Percentiles rank a stretch among this genome's conserved stretches.
These are phyloP conservation scores for Brachionus rotundiformis DNA, from an alignment of 1,140 invertebrate species.

Conservation along the genomic window DNA sequence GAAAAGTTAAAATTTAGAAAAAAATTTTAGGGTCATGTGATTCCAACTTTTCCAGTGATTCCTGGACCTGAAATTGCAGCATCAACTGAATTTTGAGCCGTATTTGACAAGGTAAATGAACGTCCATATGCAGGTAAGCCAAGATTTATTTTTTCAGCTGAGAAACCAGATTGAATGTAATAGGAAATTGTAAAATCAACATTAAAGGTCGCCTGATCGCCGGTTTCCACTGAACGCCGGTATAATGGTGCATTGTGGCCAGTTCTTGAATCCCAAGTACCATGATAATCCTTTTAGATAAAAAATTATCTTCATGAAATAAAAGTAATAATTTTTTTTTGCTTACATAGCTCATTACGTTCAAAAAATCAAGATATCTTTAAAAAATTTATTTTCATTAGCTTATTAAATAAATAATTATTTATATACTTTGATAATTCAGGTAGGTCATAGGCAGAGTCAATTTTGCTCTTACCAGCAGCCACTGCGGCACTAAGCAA, in stretches of 20 bases:
- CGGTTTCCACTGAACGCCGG: constrained; percentile 31
- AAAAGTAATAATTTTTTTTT: constrained; percentile 82
- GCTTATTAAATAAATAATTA: too few species aligned
- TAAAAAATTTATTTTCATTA: too few species aligned
- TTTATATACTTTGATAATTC: constrained; percentile 72
- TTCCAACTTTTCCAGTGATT: constrained; percentile 69
- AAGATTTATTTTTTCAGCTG: constrained; percentile 76
- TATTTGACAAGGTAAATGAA: constrained; percentile 75
- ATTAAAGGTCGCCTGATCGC: constrained; percentile 43
- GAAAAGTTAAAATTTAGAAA: background rate
- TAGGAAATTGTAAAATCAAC: constrained; percentile 58
- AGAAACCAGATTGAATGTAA: constrained; percentile 81
- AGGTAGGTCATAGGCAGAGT: constrained; percentile 73
- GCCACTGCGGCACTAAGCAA: constrained; percentile 55
- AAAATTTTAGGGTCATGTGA: background rate
- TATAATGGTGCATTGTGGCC: constrained; percentile 42
- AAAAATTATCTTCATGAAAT: constrained; percentile 76
- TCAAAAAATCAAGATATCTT: constrained; percentile 43
- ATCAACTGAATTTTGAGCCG: constrained; percentile 84
- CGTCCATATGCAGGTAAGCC: constrained; percentile 87
- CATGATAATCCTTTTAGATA: constrained; percentile 65
- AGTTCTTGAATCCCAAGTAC: constrained; percentile 12
- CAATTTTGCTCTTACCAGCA: constrained; percentile 53
- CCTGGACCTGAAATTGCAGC: constrained; percentile 80
- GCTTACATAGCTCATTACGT: constrained; percentile 70